These are phyloP conservation scores for Uropsilus gracilis DNA, from an alignment of 2,113 vertebrate genomes.

Conservation along the genomic window DNA sequence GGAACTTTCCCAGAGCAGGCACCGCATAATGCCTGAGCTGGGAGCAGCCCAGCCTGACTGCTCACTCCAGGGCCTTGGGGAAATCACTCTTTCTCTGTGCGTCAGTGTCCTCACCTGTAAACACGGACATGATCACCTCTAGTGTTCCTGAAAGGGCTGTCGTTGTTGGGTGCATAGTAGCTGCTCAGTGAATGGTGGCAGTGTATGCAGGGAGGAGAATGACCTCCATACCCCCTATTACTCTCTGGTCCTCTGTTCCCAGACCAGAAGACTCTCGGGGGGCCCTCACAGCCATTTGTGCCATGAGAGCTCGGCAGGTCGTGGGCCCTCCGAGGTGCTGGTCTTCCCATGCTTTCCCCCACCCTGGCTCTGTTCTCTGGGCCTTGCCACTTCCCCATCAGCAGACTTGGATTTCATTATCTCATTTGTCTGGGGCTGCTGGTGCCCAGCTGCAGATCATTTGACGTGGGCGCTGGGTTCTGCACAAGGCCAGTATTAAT, in stretches of 20 bases:
- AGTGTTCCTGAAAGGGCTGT: background rate
- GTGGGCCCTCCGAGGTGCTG: background rate
- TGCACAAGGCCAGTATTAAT: constrained; percentile 16
- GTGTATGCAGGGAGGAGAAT: background rate
- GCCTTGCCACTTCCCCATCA: background rate
- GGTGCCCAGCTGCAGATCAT: constrained; percentile 62
- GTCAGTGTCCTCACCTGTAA: background rate
- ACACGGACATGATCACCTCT: background rate
- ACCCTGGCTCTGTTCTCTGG: accelerated
- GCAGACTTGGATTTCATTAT: constrained; percentile 71
- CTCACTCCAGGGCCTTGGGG: background rate
- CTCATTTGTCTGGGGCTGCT: constrained; percentile 71
- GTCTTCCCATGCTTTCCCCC: background rate
- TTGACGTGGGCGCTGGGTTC: constrained; percentile 45
- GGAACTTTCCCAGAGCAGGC: background rate
- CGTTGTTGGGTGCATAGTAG: background rate
- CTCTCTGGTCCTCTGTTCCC: background rate
- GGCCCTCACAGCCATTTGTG: background rate
- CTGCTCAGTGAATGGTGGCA: background rate
- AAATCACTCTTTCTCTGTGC: background rate
- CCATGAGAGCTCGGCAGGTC: background rate
- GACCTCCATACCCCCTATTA: background rate
- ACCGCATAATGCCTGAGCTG: background rate
- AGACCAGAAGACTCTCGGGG: background rate
- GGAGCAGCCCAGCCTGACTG: background rate